phyloP scores from a whole-genome alignment of 2,888 invertebrate species.

The Hypsopygia costalis region DNA sequence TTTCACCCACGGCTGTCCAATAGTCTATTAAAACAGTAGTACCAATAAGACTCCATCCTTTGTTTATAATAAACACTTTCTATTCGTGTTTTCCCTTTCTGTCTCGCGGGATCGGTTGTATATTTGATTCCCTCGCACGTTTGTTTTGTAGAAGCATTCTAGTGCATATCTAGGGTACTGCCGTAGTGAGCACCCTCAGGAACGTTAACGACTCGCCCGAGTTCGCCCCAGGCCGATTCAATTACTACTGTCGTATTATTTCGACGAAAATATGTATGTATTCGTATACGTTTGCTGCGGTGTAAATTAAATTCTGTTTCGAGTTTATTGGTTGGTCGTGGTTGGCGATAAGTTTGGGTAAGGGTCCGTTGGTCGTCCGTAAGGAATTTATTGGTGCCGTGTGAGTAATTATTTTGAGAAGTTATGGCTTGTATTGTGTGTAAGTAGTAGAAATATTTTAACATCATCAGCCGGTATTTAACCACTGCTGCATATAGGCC shows the following conservation, averaged over 20 bases:
- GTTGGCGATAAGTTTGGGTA: constrained; percentile 57
- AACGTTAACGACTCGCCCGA: constrained; percentile 74
- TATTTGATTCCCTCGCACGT: constrained; percentile 41
- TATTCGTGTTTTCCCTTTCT: constrained; percentile 40
- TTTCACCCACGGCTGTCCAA: constrained; percentile 62
- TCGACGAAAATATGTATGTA: constrained; percentile 77
- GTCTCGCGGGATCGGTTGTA: constrained; percentile 17
- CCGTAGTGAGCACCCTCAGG: constrained; percentile 63
- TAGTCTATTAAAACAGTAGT: constrained; percentile 61
- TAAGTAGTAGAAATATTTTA: too few relatives aligned
- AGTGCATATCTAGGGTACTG: constrained; percentile 68
- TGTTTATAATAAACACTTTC: constrained; percentile 79
- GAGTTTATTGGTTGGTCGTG: constrained; percentile 73
- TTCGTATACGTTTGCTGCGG: constrained; percentile 65
- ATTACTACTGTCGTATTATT: constrained; percentile 79
- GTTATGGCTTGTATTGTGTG: too few relatives aligned
- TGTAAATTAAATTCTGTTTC: constrained; percentile 74
- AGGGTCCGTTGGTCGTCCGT: constrained; percentile 33
- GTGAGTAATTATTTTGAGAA: background rate
- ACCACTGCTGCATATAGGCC: too few relatives aligned
- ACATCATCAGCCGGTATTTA: too few relatives aligned
- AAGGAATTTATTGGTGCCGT: background rate
- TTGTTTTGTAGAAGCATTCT: constrained; percentile 67
- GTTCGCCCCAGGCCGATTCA: constrained; percentile 78
- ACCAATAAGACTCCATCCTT: constrained; percentile 77